Conservation (phyloP, 2,113 vertebrate species). For the Protobothrops flavoviridis region DNA sequence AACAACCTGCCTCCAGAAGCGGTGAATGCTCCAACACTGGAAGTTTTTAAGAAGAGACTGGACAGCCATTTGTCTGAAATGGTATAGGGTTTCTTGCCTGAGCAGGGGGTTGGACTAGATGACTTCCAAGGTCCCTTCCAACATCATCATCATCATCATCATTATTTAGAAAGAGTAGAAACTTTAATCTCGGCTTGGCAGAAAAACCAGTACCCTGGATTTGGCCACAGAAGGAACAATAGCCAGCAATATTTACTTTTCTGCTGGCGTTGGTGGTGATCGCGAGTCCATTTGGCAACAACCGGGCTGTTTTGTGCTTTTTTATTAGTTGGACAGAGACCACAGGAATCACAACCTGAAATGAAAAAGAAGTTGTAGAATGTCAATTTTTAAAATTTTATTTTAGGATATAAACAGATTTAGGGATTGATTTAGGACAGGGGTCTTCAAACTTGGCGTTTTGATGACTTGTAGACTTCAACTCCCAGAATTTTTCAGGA, state of each 20-base stretch:
- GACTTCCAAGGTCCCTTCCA: no score
- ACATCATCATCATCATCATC: no score
- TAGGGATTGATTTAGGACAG: not conserved
- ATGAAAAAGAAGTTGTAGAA: not conserved
- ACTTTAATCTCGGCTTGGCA: not conserved
- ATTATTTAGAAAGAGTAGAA: not conserved
- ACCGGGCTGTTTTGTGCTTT: slow-evolving; percentile 92
- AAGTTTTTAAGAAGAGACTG: no score
- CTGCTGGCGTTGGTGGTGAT: slow-evolving; percentile 90
- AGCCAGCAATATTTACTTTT: slow-evolving; percentile 75
- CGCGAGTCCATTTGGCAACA: slow-evolving; percentile 91
- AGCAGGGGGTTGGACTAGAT: no score
- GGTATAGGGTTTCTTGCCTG: no score
- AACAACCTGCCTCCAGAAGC: no score
- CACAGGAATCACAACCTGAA: slow-evolving; percentile 87
- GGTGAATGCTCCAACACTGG: no score
- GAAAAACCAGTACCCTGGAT: not conserved
- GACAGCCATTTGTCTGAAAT: no score
- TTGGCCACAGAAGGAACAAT: accelerated
- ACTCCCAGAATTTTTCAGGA: no score
- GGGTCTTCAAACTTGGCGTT: no score
- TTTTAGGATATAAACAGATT: not conserved
- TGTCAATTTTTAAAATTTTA: not conserved
- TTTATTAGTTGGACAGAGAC: slow-evolving; percentile 89
- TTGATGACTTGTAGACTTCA: no score